These are phyloP conservation scores for Camponotus vicinus DNA, from an alignment of 1,140 invertebrate species.

Conservation along the genomic window DNA sequence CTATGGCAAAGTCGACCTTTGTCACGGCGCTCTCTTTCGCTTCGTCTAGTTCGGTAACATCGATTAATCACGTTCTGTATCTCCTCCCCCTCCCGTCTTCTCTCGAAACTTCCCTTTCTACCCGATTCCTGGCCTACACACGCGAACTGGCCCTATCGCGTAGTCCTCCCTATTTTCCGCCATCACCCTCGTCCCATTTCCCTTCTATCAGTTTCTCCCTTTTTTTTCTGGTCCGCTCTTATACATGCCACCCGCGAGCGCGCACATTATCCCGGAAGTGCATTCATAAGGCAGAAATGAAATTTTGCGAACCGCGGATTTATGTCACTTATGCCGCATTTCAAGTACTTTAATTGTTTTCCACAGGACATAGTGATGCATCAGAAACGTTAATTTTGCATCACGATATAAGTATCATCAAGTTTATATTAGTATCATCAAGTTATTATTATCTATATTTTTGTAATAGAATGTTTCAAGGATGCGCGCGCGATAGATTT, in stretches of 20 bases:
- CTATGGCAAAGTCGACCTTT: constrained; percentile 71
- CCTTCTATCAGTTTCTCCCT: constrained; percentile 42
- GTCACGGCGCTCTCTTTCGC: constrained; percentile 73
- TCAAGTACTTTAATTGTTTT: constrained; percentile 38
- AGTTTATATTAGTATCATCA: neutral
- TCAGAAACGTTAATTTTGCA: constrained; percentile 35
- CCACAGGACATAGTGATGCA: neutral
- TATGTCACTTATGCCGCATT: neutral
- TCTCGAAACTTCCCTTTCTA: neutral
- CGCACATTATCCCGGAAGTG: constrained; percentile 56
- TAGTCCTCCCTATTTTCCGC: constrained; percentile 58
- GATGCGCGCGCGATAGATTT: neutral
- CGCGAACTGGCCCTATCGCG: constrained; percentile 16
- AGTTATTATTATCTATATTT: neutral
- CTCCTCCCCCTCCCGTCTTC: neutral
- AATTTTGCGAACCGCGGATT: constrained; percentile 34
- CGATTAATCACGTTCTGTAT: constrained; percentile 71
- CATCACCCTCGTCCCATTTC: constrained; percentile 11
- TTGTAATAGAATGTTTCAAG: neutral
- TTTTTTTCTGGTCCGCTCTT: constrained; percentile 17
- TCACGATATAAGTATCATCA: neutral
- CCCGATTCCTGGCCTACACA: constrained; percentile 42
- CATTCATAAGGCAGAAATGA: constrained; percentile 63
- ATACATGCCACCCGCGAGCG: constrained; percentile 15
- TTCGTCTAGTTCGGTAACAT: constrained; percentile 68